Base-by-base conservation (phyloP, 2,888 invertebrate species). In the Panzeria rudis region DNA sequence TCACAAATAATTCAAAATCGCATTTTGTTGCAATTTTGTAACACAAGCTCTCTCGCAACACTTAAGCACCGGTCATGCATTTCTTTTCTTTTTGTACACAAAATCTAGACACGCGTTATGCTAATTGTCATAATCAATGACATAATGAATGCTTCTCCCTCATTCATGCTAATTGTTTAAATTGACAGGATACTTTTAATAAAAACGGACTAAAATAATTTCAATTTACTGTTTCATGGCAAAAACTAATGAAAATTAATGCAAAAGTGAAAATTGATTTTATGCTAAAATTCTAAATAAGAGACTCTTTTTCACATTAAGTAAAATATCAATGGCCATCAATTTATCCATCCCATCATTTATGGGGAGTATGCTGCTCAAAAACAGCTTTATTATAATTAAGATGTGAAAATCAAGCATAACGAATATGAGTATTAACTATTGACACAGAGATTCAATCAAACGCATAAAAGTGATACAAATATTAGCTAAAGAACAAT, bases 101-200 rank as follows among this genome's bases (percentile, higher is more conserved):
- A 75, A 81, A 52, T 50, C 69, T 75, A 84, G 84, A 76, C 87
- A 86, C 82, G 86, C 86, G 84, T 85, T 85, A 86, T 83, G 86
- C 86, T 87, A 87, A 87, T 87, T 86, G 83, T 83, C 68, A 71
- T 84, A 82, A 86, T 86, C 84, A 83, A 86, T 84, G 75, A 76
- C 66, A 32, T 15, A 66, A 68, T 69, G 29, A n/a, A 29, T 54
- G 84, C 76, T 47, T 15, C 64, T 9, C 17, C 52, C 50, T 38
- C 54, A 35, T 71, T 79, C 68, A 68, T 47, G 59, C 68, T 69
- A 85, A 85, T 85, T 80, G 78, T 56, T 47, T 59, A 59, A 77
- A 83, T 73, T 72, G 76, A 77, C 77, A 80, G 80, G 72, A 77
- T 68, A 80, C 47, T 71, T 66, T 59, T 50, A 79, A 59, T 75